Evolutionary conservation across 2,113 vertebrate species (phyloP), one percentile per base, ranked within the genome.

Genomic region (Myocastor coypus): DNA sequence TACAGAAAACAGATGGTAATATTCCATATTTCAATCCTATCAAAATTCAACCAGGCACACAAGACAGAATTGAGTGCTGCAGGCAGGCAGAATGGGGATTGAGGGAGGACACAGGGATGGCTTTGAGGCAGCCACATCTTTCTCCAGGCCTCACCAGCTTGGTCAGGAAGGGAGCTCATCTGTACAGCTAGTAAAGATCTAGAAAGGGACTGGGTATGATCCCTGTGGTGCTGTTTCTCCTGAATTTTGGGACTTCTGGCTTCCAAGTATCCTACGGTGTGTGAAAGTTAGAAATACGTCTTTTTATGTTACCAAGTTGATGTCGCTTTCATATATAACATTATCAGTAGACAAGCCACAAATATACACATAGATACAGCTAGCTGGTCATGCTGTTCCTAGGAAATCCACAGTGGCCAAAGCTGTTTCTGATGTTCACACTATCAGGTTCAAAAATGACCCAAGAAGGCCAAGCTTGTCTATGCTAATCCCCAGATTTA

Each of bases 401-500:
- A 14, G 75, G 26, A 78, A 78, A 78, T 19, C 75, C 42, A 50
- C 42, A 78, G 75, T 3, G 75, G 26, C 16, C 28, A 28, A 30
- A 50, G 75, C 26, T 50, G 7, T 30, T 17, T 16, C 28, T 50
- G 28, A 7, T 46, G 42, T 50, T 50, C 42, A 46, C 42, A 77
- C 13, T 77, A 26, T 32, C 42, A 50, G 42, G 13, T 78, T 77
- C 26, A 77, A 50, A 71, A 30, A 46, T 16, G 24, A 30, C 30
- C 12, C 13, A 97, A 99, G 99, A 98, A 99, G 99, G 95, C 99
- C 98, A 99, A 99, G 97, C 96, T 99, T 85, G 99, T 99, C 77
- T 99, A 99, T 98, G 99, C 99, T 66, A 99, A 99, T 92, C 99
- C 99, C 24, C 99, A 99, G 99, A 99, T 99, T 92, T 99, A 99